These are phyloP conservation scores for Nicator chloris DNA, from an alignment of 2,113 vertebrate genomes.

Conservation along the genomic window DNA sequence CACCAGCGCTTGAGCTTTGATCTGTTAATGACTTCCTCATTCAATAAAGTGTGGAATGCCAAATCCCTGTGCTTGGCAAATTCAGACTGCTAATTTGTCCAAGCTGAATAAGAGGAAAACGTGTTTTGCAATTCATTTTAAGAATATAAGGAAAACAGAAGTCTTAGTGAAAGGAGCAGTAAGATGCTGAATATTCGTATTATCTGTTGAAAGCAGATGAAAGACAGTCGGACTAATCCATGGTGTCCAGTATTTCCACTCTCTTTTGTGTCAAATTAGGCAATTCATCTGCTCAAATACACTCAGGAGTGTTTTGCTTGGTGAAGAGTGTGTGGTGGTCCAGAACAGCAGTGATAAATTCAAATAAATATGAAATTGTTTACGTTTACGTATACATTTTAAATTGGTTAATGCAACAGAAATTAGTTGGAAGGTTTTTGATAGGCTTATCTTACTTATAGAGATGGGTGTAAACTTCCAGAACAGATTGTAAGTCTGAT, in stretches of 20 bases:
- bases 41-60: not conserved
- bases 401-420: not conserved
- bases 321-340: not conserved
- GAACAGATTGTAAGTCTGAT: not conserved
- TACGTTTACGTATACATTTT: not conserved
- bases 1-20: not conserved
- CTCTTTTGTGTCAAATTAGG: not conserved
- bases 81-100: not conserved
- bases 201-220: not conserved
- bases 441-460: not conserved
- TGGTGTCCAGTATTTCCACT: not conserved
- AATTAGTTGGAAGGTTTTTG: not conserved
- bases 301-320: not conserved
- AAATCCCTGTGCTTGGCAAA: not conserved
- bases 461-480: not conserved
- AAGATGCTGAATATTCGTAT: not conserved
- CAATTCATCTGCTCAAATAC: not conserved
- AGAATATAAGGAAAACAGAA: not conserved
- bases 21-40: conserved; percentile 23
- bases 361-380: not conserved
- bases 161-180: not conserved
- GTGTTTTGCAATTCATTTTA: not conserved
- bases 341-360: not conserved
- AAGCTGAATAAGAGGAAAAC: not conserved
- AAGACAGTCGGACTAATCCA: not conserved